Conservation (phyloP, 2,113 vertebrate genomes). For the human region GRCh38 chr11:81481501-81482000, state of each 20-base stretch:
- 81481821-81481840: not conserved
- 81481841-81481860: not conserved
- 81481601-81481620: not conserved
- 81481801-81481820: not conserved
- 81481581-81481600: not conserved
- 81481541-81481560: not conserved
- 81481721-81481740: not conserved
- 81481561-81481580: not conserved
- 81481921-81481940: not conserved
- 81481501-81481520: not conserved
- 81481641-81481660: not conserved
- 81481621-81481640: not conserved
- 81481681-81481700: not conserved
- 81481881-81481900: not conserved
- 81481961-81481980: not conserved
- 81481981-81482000: not conserved
- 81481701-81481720: not conserved
- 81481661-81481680: not conserved
- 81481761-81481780: not conserved
- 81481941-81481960: not conserved
- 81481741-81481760: not conserved
- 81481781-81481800: not conserved
- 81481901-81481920: not conserved
- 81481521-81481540: not conserved
- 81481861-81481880: not conserved